Percentiles rank a stretch among this genome's conserved stretches.
Evolutionary conservation across 30 jellyfish, hydroid and myxozoan species (phyloP).

Genomic region (Rhopilema esculentum): DNA sequence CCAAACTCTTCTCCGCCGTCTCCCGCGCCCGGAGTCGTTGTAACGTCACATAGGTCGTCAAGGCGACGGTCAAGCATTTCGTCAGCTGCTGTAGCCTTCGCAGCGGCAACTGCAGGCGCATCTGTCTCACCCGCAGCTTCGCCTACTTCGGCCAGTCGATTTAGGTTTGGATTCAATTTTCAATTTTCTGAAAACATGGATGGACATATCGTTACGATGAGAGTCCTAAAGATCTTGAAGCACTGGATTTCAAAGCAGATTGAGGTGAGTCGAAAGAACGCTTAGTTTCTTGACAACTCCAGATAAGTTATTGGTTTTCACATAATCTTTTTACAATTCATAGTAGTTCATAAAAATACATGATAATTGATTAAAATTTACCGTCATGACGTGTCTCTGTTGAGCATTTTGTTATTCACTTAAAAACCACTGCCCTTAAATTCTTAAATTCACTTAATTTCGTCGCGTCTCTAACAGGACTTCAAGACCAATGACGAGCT

Average conservation of each 20-base stretch:
- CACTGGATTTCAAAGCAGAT: conserved; percentile 85
- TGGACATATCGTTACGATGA: conserved; percentile 84
- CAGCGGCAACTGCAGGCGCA: conserved; percentile 97
- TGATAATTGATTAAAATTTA: no score
- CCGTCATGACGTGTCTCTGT: no score
- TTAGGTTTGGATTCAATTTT: conserved; percentile 73
- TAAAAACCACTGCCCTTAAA: no score
- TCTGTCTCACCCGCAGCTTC: conserved; percentile 86
- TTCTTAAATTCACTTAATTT: no score
- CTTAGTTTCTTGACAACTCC: background rate
- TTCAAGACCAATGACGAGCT: conserved; percentile 55
- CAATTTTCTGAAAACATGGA: conserved; percentile 71
- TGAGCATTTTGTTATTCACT: no score
- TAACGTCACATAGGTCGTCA: conserved; percentile 81
- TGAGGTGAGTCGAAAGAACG: conserved; percentile 53
- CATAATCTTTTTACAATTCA: background rate
- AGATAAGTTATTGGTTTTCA: background rate
- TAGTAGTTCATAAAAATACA: background rate
- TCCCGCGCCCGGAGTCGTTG: conserved; percentile 90
- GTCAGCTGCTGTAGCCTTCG: conserved; percentile 85
- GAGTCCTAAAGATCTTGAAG: conserved; percentile 78
- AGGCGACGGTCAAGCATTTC: conserved; percentile 77
- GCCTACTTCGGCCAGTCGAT: conserved; percentile 78
- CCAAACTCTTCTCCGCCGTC: conserved; percentile 84
- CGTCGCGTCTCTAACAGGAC: no score